Percentiles rank a stretch among this genome's conserved stretches.
Evolutionary conservation across 2,113 vertebrate genomes (phyloP).

Genomic region (Ciconia boyciana): DNA sequence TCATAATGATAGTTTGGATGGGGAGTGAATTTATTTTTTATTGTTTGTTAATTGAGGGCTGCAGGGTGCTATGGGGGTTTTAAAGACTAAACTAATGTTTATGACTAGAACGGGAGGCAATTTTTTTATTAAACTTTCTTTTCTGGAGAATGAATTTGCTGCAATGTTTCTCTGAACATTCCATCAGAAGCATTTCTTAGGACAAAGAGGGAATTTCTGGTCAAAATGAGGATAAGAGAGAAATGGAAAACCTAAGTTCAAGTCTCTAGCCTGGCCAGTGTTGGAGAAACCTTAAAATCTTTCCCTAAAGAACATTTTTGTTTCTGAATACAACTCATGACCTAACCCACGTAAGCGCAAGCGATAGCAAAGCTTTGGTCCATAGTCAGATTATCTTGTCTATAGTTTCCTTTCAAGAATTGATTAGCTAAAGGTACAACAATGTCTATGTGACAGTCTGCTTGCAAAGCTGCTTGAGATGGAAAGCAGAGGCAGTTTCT

Average conservation of each 20-base stretch:
- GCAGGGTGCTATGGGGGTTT: not conserved
- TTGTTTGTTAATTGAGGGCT: not conserved
- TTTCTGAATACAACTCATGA: not conserved
- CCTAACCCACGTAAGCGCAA: not conserved
- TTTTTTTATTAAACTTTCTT: not conserved
- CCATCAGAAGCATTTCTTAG: not conserved
- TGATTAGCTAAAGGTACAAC: not conserved
- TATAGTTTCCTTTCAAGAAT: not conserved
- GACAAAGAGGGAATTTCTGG: not conserved
- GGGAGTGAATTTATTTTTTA: not conserved
- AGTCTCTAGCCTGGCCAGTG: not conserved
- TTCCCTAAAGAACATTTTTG: not conserved
- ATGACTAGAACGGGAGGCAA: not conserved
- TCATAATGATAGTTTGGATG: not conserved
- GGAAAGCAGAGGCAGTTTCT: not conserved
- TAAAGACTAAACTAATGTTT: not conserved
- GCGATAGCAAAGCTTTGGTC: not conserved
- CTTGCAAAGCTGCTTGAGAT: not conserved
- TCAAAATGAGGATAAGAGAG: not conserved
- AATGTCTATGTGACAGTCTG: rapidly evolving
- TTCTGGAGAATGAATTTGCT: not conserved
- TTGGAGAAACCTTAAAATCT: not conserved
- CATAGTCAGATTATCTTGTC: not conserved
- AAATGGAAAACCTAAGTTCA: not conserved
- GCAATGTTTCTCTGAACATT: not conserved